These are phyloP conservation scores for Stenotaenia linearis DNA, from an alignment of 2,888 invertebrate species.

Conservation along the genomic window DNA sequence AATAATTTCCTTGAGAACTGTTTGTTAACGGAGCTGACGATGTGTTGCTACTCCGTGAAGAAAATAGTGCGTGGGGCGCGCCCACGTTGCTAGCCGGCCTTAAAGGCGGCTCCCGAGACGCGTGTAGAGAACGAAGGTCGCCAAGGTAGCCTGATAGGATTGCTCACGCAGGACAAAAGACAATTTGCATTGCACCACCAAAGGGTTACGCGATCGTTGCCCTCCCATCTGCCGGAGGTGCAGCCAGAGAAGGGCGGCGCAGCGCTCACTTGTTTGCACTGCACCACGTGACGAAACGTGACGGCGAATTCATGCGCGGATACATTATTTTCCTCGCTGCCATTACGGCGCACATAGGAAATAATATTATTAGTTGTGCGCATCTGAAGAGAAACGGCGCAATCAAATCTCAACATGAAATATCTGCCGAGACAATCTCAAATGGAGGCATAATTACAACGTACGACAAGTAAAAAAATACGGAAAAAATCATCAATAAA, in stretches of 20 bases:
- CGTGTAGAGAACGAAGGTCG: slow-evolving; percentile 27
- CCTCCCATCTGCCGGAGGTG: slow-evolving; percentile 16
- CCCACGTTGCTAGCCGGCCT: slow-evolving; percentile 21
- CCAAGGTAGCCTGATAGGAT: neutral
- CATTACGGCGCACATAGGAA: slow-evolving; percentile 32
- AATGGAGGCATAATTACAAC: slow-evolving; percentile 12
- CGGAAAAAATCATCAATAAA: neutral
- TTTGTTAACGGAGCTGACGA: slow-evolving; percentile 33
- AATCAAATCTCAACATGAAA: slow-evolving; percentile 24
- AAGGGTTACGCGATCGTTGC: slow-evolving; percentile 21
- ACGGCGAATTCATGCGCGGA: slow-evolving; percentile 32
- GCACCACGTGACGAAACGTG: slow-evolving; percentile 33
- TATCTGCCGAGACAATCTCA: slow-evolving; percentile 19
- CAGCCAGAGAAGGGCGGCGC: slow-evolving; percentile 24
- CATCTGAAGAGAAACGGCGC: slow-evolving; percentile 24
- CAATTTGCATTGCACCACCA: slow-evolving; percentile 18
- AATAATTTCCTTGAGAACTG: slow-evolving; percentile 34
- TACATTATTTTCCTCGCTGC: slow-evolving; percentile 34
- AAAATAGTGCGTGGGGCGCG: slow-evolving; percentile 27
- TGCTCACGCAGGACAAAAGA: slow-evolving; percentile 27
- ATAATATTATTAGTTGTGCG: slow-evolving; percentile 30
- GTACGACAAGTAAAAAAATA: neutral
- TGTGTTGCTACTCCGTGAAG: slow-evolving; percentile 31
- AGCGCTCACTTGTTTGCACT: slow-evolving; percentile 32
- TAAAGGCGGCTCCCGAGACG: slow-evolving; percentile 20